phyloP scores from a whole-genome alignment of 1,140 invertebrate species.

The Phenacoccus solenopsis region DNA sequence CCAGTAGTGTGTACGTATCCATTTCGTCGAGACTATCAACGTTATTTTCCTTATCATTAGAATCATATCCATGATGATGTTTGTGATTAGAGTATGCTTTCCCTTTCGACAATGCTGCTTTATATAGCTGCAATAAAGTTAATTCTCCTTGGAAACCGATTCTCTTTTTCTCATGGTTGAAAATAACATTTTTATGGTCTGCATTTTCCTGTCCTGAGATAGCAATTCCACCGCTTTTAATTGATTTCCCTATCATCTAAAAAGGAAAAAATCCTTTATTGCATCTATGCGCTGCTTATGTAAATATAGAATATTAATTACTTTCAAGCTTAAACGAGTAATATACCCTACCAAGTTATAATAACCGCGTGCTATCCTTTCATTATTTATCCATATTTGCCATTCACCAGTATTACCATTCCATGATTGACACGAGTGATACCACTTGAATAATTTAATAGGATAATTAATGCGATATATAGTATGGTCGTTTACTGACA shows the following conservation, averaged over 20 bases:
- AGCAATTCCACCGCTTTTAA: slow-evolving; percentile 58
- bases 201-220: slow-evolving; percentile 58
- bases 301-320: too few species aligned
- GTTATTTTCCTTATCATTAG: slow-evolving; percentile 49
- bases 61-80: slow-evolving; percentile 65
- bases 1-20: neutral
- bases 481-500: slow-evolving; percentile 64
- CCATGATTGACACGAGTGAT: slow-evolving; percentile 73
- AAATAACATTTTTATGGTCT: slow-evolving; percentile 41
- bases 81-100: slow-evolving; percentile 73
- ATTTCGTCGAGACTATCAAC: slow-evolving; percentile 23
- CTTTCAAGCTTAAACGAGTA: neutral
- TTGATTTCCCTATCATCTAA: slow-evolving; percentile 60
- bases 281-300: too few species aligned
- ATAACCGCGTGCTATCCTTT: slow-evolving; percentile 65
- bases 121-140: slow-evolving; percentile 63
- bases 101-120: slow-evolving; percentile 59
- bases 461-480: slow-evolving; percentile 71
- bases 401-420: slow-evolving; percentile 72
- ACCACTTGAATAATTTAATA: slow-evolving; percentile 62
- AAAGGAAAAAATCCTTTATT: slow-evolving; percentile 20
- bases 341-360: slow-evolving; percentile 57
- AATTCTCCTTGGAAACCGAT: slow-evolving; percentile 59
- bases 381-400: slow-evolving; percentile 73
- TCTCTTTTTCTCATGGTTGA: slow-evolving; percentile 36